These are phyloP conservation scores for Dastarcus helophoroides DNA, from an alignment of 2,888 invertebrate species.

Conservation along the genomic window DNA sequence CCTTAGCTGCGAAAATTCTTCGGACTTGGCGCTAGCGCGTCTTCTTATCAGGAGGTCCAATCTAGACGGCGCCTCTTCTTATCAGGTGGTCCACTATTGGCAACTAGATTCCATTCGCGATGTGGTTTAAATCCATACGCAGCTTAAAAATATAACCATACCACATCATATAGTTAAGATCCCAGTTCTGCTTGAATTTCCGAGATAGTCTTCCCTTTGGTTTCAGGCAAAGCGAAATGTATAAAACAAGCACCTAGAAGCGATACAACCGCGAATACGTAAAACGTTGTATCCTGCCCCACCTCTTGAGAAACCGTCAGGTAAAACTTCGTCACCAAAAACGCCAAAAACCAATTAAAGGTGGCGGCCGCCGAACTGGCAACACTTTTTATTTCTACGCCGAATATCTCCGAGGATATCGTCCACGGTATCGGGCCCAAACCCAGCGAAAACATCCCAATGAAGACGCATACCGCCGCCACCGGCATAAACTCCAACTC, in stretches of 20 bases:
- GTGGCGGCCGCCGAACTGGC: slow-evolving; percentile 69
- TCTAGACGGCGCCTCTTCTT: too few relatives aligned
- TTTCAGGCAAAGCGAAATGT: slow-evolving; percentile 27
- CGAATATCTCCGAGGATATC: slow-evolving; percentile 72
- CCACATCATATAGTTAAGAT: too few relatives aligned
- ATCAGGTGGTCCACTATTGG: too few relatives aligned
- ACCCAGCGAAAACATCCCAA: slow-evolving; percentile 70
- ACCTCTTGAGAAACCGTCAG: slow-evolving; percentile 43
- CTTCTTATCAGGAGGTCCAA: too few relatives aligned
- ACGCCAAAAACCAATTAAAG: slow-evolving; percentile 72
- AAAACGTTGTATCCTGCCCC: slow-evolving; percentile 57
- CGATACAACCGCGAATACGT: slow-evolving; percentile 60
- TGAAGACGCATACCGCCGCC: slow-evolving; percentile 60
- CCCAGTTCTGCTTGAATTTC: too few relatives aligned
- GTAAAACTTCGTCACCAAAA: slow-evolving; percentile 68
- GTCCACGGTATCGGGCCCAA: slow-evolving; percentile 85
- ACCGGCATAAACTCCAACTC: slow-evolving; percentile 65
- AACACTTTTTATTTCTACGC: slow-evolving; percentile 64
- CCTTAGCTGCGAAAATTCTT: too few relatives aligned
- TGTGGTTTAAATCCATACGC: too few relatives aligned
- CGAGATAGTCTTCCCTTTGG: slow-evolving; percentile 29
- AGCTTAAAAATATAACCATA: too few relatives aligned
- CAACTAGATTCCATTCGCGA: too few relatives aligned
- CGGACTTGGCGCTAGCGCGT: too few relatives aligned
- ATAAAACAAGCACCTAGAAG: slow-evolving; percentile 52